phyloP scores from a whole-genome alignment of 2,113 vertebrate genomes.

The Mungos mungo region DNA sequence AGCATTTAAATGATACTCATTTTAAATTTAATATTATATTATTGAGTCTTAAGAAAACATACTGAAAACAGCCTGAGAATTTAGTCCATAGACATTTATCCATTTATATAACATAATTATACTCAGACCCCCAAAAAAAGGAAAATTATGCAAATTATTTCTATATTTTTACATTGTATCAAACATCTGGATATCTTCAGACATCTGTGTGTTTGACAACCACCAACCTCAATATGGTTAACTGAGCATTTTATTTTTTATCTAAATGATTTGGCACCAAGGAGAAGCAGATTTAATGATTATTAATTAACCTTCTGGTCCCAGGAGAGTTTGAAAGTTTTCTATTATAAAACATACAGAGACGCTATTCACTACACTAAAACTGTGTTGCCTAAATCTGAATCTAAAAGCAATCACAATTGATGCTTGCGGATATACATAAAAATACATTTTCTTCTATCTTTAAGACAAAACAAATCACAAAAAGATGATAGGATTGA shows the following conservation, averaged over 20 bases:
- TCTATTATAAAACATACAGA: slow-evolving; percentile 14
- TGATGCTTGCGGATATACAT: neutral
- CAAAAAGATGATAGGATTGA: neutral
- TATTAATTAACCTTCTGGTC: slow-evolving; percentile 63
- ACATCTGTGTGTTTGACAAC: slow-evolving; percentile 52
- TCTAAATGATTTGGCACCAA: slow-evolving; percentile 55
- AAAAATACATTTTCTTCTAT: neutral
- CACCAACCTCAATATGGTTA: slow-evolving; percentile 57
- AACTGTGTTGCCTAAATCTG: neutral
- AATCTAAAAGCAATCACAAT: neutral
- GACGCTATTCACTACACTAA: neutral
- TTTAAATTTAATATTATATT: slow-evolving; percentile 28
- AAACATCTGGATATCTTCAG: slow-evolving; percentile 48
- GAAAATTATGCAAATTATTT: slow-evolving; percentile 16
- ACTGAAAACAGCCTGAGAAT: neutral
- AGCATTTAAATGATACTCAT: neutral
- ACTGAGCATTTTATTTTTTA: slow-evolving; percentile 39
- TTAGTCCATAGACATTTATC: neutral
- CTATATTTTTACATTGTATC: slow-evolving; percentile 40
- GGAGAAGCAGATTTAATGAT: slow-evolving; percentile 35
- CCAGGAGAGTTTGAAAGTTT: slow-evolving; percentile 40
- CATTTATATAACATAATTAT: neutral
- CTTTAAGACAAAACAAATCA: neutral
- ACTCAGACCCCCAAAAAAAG: neutral
- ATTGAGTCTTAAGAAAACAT: neutral